Percentiles rank a stretch among this genome's conserved stretches.
These are phyloP conservation scores for Balearica regulorum DNA, from an alignment of 2,797 vertebrate genomes.

Conservation along the genomic window DNA sequence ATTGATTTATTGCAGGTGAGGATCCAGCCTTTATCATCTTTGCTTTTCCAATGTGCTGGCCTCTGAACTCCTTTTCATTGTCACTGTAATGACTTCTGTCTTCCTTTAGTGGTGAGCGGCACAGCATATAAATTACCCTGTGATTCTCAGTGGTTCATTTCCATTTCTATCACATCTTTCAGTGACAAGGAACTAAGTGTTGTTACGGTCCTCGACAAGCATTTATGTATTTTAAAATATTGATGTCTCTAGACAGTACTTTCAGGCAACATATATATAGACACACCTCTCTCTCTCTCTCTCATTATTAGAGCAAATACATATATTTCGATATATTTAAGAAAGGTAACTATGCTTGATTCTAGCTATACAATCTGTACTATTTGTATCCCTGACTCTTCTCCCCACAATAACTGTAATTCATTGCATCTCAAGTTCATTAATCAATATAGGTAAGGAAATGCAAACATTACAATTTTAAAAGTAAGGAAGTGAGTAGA, in stretches of 20 bases:
- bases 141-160: background rate
- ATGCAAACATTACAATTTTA: background rate
- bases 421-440: background rate
- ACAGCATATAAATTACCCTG: background rate
- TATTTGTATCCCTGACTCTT: background rate
- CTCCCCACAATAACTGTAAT: background rate
- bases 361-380: background rate
- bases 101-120: background rate
- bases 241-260: background rate
- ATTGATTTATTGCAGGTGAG: background rate
- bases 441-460: background rate
- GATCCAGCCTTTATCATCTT: background rate
- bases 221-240: background rate
- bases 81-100: background rate
- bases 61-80: background rate
- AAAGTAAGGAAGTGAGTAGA: accelerated
- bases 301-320: background rate
- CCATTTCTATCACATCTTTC: background rate
- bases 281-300: no score
- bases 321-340: background rate
- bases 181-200: background rate
- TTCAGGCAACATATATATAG: background rate
- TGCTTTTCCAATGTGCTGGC: background rate
- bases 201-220: background rate
- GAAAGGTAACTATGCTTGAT: background rate